These are phyloP conservation scores for Synergus gifuensis DNA, from an alignment of 2,888 invertebrate genomes.

Conservation along the genomic window DNA sequence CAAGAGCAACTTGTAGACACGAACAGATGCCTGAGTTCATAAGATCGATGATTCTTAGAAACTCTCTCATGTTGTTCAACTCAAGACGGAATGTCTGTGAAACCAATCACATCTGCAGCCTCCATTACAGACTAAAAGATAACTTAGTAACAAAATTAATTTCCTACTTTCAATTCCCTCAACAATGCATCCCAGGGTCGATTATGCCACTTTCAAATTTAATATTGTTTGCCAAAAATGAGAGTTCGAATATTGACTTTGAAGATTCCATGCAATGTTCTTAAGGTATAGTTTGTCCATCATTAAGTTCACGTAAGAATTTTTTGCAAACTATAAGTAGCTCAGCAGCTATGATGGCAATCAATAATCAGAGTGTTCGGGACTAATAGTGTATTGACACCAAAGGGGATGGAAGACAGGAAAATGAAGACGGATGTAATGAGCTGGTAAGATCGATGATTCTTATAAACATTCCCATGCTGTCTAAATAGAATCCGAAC, in stretches of 20 bases:
- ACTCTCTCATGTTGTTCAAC: constrained; percentile 3
- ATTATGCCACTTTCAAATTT: too few species aligned
- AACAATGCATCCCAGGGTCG: too few species aligned
- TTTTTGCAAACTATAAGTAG: too few species aligned
- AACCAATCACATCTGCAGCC: neutral
- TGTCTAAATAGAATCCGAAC: constrained; percentile 62
- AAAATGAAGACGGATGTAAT: constrained; percentile 53
- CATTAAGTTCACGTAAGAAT: too few species aligned
- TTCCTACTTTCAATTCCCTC: too few species aligned
- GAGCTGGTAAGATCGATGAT: constrained; percentile 55
- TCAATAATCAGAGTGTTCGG: constrained; percentile 19
- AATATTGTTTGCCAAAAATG: too few species aligned
- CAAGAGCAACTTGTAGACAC: neutral
- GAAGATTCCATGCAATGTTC: neutral
- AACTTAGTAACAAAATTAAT: too few species aligned
- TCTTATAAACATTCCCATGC: constrained; percentile 67
- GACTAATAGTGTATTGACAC: constrained; percentile 24
- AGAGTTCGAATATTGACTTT: too few species aligned
- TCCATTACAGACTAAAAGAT: neutral
- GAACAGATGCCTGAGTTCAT: neutral
- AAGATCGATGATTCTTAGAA: constrained; percentile 14
- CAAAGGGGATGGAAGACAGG: constrained; percentile 39
- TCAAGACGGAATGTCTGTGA: neutral
- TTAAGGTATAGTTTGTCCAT: too few species aligned
- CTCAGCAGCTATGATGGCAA: neutral